Evolutionary conservation across 2,113 vertebrate genomes (phyloP).

Genomic region (Alligator sinensis): DNA sequence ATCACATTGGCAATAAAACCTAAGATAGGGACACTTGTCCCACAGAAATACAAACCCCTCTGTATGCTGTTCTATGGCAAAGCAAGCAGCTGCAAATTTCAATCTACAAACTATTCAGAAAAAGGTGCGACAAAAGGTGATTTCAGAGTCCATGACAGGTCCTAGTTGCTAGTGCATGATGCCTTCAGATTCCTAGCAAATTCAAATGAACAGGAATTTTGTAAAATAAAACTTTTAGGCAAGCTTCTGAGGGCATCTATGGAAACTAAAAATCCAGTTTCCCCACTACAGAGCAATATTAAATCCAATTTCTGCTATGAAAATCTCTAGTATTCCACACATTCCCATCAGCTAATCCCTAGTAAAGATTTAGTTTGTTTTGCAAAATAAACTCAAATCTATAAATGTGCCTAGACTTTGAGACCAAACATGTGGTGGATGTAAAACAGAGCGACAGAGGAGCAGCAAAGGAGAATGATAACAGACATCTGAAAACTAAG

Average conservation of each 20-base stretch:
- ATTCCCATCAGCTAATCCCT: too few species aligned
- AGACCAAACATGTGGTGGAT: neutral
- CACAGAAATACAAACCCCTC: neutral
- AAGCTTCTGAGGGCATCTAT: rapidly evolving
- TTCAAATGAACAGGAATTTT: neutral
- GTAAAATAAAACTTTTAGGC: neutral
- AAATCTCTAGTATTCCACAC: too few species aligned
- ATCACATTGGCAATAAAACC: neutral
- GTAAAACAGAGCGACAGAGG: neutral
- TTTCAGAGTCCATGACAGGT: neutral
- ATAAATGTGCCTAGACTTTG: neutral
- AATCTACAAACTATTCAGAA: neutral
- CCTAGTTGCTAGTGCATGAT: neutral
- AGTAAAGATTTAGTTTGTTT: neutral
- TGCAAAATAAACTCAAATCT: neutral
- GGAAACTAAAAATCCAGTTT: neutral
- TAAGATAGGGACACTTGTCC: neutral
- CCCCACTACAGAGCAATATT: too few species aligned
- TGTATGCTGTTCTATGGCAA: neutral
- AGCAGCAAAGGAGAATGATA: neutral
- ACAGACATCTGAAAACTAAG: neutral
- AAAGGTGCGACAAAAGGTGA: neutral
- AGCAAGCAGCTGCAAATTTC: neutral
- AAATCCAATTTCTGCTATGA: too few species aligned
- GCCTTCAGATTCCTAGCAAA: neutral